Evolutionary conservation across 2,888 invertebrate genomes (phyloP).

Genomic region (Leptopterna dolabrata): DNA sequence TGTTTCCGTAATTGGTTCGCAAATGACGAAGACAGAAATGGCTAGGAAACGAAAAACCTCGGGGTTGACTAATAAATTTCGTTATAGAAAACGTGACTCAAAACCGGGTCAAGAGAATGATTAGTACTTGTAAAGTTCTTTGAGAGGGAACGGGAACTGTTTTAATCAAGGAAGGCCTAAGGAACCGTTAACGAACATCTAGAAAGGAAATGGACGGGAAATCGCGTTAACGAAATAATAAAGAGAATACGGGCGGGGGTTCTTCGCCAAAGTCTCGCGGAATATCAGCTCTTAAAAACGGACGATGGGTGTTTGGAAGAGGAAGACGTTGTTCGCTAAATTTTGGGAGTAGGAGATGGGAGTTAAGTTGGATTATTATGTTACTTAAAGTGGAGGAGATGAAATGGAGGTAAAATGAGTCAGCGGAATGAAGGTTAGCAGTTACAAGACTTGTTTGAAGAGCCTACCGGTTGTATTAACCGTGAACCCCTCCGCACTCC

Average conservation of each 20-base stretch:
- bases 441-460: too few species aligned
- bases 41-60: not conserved
- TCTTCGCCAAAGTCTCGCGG: not conserved
- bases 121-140: conserved; percentile 13
- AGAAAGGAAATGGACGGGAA: not conserved
- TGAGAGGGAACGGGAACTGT: not conserved
- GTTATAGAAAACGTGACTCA: conserved; percentile 16
- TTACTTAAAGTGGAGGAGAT: too few species aligned
- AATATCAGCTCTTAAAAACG: not conserved
- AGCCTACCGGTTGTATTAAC: too few species aligned
- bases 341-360: too few species aligned
- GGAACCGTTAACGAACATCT: not conserved
- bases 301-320: not conserved
- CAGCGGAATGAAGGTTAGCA: too few species aligned
- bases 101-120: not conserved
- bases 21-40: not conserved
- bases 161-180: not conserved
- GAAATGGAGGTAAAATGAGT: too few species aligned
- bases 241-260: not conserved
- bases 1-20: not conserved
- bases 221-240: not conserved
- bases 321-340: not conserved
- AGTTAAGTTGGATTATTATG: too few species aligned
- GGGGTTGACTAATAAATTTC: conserved; percentile 16
- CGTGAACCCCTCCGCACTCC: too few species aligned